Evolutionary conservation across 1,140 invertebrate genomes (phyloP).

Genomic region (Arctopsyche grandis): DNA sequence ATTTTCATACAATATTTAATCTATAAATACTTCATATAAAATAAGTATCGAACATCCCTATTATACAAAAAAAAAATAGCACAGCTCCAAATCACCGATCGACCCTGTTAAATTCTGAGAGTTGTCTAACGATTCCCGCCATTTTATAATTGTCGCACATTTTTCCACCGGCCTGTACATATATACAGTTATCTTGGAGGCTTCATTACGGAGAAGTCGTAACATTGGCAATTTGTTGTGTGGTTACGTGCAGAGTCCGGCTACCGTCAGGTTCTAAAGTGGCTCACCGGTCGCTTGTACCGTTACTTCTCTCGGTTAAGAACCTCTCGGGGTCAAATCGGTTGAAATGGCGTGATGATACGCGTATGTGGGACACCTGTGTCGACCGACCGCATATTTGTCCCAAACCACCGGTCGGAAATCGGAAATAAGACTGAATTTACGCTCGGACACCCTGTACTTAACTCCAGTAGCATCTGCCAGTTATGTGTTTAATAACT

Average conservation of each 20-base stretch:
- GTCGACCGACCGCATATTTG: background rate
- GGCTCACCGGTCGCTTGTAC: background rate
- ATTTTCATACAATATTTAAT: no score
- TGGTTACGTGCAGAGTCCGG: background rate
- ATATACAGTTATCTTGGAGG: background rate
- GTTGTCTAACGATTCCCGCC: no score
- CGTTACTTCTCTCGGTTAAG: background rate
- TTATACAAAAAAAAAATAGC: no score
- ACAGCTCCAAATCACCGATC: no score
- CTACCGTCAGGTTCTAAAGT: slow-evolving; percentile 3
- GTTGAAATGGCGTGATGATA: background rate
- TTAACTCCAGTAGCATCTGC: no score
- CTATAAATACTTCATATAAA: no score
- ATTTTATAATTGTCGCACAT: no score
- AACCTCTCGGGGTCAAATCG: slow-evolving; percentile 7
- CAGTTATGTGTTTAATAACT: background rate
- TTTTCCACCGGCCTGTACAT: background rate
- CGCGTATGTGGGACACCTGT: slow-evolving; percentile 16
- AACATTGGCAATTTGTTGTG: slow-evolving; percentile 11
- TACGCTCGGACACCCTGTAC: no score
- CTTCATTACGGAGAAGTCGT: slow-evolving; percentile 2
- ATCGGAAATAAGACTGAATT: no score
- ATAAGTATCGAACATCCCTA: no score
- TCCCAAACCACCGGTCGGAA: no score
- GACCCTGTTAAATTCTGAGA: no score